Evolutionary conservation across 2,113 vertebrate species (phyloP), one percentile per base, ranked within the genome.

Genomic region (Pseudorhombus dupliciocellatus): DNA sequence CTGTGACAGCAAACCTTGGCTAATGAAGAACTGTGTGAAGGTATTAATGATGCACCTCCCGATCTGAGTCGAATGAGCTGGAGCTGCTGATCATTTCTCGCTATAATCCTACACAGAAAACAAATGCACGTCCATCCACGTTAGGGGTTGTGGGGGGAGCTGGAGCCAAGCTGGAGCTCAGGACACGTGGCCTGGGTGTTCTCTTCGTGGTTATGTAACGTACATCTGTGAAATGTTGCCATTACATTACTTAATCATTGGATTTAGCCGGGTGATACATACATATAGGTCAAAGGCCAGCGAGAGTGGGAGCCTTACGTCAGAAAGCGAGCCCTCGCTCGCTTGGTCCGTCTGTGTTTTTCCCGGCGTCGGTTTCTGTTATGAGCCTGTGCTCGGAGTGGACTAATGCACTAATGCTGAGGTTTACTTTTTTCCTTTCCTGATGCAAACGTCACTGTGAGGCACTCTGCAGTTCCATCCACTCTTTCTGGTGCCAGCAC

Each of bases 201-300:
- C 53, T 62, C 44, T 21, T 5, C 3, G 28, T 59, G 34, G 42
- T 90, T 88, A 56, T 65, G 34, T 75, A 81, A 83, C 66, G 71
- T 75, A 56, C 79, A 83, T 85, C 71, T 60, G 70, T 67, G 88
- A 77, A 88, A 87, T 81, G 66, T 77, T 84, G 65, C 84, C 44
- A 24, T 88, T 73, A 80, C 80, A 79, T 89, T 89, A 83, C 73
- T 75, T 82, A 90, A 87, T 73, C 66, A 64, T 63, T 63, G 52
- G 66, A 64, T 87, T 81, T 78, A 78, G 62, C 68, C 30, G 64
- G 53, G 48, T 61, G 30, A 85, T 64, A 75, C 74, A 62, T 80
- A 85, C 61, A 75, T 76, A 62, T 80, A 59, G 81, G 84, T 81
- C 78, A 87, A 57, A 80, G 75, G 50, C 70, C 4, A 4, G 40